Conservation (phyloP, 2,113 vertebrate genomes). For the Scophthalmus maximus region DNA sequence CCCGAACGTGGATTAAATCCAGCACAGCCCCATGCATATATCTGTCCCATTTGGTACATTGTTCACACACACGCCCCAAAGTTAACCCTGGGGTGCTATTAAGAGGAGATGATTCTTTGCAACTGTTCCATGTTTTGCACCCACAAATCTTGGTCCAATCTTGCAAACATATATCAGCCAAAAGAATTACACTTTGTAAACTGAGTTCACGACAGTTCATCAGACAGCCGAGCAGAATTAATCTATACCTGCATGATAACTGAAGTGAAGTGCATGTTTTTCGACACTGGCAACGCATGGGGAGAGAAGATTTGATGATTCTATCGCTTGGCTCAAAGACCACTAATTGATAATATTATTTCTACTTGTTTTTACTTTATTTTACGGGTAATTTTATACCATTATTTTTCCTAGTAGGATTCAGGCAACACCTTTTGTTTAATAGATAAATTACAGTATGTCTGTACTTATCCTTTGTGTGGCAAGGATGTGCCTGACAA, state of each 20-base stretch:
- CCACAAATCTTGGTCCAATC: background rate
- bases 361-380: background rate
- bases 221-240: too few species aligned
- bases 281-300: background rate
- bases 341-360: background rate
- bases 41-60: too few species aligned
- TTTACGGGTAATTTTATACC: background rate
- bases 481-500: background rate
- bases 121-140: background rate
- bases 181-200: too few species aligned
- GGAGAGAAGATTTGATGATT: background rate
- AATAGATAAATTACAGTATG: constrained; percentile 8
- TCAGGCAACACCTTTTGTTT: constrained; percentile 1
- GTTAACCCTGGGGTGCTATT: too few species aligned
- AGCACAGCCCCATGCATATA: too few species aligned
- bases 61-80: too few species aligned
- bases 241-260: too few species aligned
- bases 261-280: too few species aligned
- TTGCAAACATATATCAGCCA: too few species aligned
- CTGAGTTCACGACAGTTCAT: background rate
- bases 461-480: constrained; percentile 10
- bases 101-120: too few species aligned
- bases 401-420: background rate
- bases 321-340: background rate
- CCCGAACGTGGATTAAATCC: too few species aligned